Percentiles rank a stretch among this genome's conserved stretches.
These are phyloP conservation scores for Cranoglanis bouderius DNA, from an alignment of 2,113 vertebrate species.

Conservation along the genomic window DNA sequence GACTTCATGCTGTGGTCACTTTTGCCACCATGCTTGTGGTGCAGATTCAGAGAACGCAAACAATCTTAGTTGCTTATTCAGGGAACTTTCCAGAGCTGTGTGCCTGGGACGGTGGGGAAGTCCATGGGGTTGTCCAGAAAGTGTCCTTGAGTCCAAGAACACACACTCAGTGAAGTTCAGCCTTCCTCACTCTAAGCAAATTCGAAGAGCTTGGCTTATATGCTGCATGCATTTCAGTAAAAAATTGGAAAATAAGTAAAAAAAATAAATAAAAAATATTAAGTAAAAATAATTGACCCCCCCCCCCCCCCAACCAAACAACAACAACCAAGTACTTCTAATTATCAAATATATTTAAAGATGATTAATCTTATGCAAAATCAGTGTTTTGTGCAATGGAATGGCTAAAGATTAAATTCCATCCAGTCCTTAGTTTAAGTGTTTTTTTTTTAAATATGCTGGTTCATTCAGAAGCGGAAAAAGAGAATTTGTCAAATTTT, in stretches of 20 bases:
- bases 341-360: not conserved
- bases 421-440: not conserved
- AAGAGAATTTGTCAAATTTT: not conserved
- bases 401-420: conserved; percentile 37
- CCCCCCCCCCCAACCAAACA: too few relatives aligned
- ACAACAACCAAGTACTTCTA: not conserved
- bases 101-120: conserved; percentile 36
- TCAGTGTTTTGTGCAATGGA: conserved; percentile 26
- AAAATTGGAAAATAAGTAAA: too few relatives aligned
- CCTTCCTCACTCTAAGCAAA: not conserved
- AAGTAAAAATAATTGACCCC: too few relatives aligned
- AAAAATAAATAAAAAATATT: too few relatives aligned
- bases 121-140: conserved; percentile 58
- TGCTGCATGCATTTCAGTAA: not conserved
- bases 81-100: conserved; percentile 40
- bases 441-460: not conserved
- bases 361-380: not conserved
- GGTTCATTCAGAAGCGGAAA: not conserved
- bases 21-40: not conserved
- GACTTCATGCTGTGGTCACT: not conserved
- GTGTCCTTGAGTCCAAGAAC: conserved; percentile 35
- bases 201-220: not conserved
- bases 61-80: conserved; percentile 25
- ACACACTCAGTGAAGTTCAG: conserved; percentile 1
- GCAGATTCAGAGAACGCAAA: conserved; percentile 28